Percentiles rank a stretch among this genome's conserved stretches.
Evolutionary conservation across 2,113 vertebrate genomes (phyloP).

Genomic region (Aspidoscelis tigris): DNA sequence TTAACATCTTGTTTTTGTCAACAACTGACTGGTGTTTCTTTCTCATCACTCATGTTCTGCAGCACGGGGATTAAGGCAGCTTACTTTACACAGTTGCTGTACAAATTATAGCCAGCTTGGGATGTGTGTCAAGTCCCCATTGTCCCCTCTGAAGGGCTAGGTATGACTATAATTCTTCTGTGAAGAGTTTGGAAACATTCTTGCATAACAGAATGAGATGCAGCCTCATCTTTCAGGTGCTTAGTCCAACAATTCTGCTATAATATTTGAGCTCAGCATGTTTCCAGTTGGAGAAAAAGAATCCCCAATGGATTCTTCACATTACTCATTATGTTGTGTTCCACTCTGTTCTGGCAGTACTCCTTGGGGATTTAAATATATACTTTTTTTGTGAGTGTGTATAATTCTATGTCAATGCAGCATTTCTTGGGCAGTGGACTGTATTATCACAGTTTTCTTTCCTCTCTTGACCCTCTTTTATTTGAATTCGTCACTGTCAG

Average conservation of each 20-base stretch:
- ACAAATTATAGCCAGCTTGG: not conserved
- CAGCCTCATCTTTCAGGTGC: not conserved
- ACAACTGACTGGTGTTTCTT: not conserved
- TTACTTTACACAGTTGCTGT: not conserved
- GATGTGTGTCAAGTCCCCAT: not conserved
- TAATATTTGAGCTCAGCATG: not conserved
- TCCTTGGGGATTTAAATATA: too few species aligned
- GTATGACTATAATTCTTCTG: not conserved
- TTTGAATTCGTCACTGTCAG: too few species aligned
- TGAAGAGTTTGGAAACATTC: conserved; percentile 5
- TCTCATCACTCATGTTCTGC: not conserved
- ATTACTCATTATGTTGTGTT: not conserved
- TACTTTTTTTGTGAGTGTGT: too few species aligned
- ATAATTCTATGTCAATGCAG: too few species aligned
- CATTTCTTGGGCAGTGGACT: too few species aligned
- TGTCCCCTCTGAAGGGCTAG: not conserved
- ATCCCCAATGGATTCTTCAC: not conserved
- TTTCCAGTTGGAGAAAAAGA: not conserved
- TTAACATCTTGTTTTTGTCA: not conserved
- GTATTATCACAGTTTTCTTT: too few species aligned
- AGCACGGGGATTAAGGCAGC: not conserved
- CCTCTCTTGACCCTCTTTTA: too few species aligned
- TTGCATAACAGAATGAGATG: not conserved
- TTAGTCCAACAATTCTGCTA: not conserved
- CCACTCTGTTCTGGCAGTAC: not conserved